phyloP scores from a whole-genome alignment of 2,797 vertebrate genomes.

The Acanthiza pusilla region DNA sequence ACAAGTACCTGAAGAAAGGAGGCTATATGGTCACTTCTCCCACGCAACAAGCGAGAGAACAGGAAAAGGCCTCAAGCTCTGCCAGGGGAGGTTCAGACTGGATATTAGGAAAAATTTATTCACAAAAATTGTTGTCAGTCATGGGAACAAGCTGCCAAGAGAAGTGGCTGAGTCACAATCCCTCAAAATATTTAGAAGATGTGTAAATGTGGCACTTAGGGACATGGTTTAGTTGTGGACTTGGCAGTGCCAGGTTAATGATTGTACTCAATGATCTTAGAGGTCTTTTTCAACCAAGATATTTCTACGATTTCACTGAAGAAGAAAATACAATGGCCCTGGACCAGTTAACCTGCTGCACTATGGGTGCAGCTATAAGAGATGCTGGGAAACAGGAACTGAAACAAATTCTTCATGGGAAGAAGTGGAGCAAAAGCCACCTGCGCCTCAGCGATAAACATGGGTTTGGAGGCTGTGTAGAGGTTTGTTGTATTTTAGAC shows the following conservation, averaged over 20 bases:
- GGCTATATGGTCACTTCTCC: background rate
- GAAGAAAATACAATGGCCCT: background rate
- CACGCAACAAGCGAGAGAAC: rapidly evolving
- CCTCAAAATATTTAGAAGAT: background rate
- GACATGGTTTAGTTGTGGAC: background rate
- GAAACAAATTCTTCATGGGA: background rate
- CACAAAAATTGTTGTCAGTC: background rate
- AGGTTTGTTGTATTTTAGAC: background rate
- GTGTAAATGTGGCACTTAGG: background rate
- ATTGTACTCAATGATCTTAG: background rate
- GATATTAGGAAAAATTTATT: background rate
- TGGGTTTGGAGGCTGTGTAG: background rate
- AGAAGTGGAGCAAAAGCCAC: background rate
- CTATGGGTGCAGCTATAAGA: background rate
- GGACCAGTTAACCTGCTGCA: background rate
- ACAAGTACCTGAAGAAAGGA: background rate
- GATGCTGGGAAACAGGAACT: background rate
- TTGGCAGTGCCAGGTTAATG: background rate
- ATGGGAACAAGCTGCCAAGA: background rate
- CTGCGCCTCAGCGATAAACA: background rate
- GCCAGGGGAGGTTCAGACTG: background rate
- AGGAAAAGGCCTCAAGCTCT: background rate
- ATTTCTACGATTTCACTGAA: background rate
- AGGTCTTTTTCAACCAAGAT: background rate
- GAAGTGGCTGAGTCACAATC: background rate